These are phyloP conservation scores for Spheniscus mendiculus DNA, from an alignment of 2,113 vertebrate species.

Conservation along the genomic window DNA sequence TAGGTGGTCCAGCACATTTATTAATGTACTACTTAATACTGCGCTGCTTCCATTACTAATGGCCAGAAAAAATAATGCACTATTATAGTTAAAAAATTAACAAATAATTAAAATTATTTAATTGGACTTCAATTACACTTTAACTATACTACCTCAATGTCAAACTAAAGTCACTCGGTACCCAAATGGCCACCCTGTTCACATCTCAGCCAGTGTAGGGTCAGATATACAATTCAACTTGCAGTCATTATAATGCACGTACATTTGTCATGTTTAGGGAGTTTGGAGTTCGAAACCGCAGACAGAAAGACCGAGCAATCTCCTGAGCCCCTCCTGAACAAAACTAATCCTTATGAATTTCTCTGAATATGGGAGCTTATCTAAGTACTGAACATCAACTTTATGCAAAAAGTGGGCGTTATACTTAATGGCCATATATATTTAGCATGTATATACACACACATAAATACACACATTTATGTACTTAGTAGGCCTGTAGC, in stretches of 20 bases:
- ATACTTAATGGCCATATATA: background rate
- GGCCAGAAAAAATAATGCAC: background rate
- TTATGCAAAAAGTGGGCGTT: background rate
- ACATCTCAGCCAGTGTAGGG: background rate
- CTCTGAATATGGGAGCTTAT: background rate
- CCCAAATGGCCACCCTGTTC: background rate
- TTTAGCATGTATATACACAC: background rate
- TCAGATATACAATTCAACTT: background rate
- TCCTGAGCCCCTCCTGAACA: background rate
- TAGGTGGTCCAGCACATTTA: background rate
- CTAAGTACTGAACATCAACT: background rate
- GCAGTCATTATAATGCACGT: background rate
- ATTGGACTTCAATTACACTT: background rate
- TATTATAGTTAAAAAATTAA: background rate
- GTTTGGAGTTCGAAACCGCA: background rate
- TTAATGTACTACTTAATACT: background rate
- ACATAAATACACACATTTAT: background rate
- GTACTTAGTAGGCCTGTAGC: background rate
- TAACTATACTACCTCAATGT: background rate
- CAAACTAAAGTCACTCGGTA: background rate
- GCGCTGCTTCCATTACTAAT: background rate
- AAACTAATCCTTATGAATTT: background rate
- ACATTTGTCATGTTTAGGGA: background rate
- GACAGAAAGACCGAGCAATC: background rate
- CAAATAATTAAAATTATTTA: background rate